A percentile compares a stretch with the other conserved stretches of the same genome.
phyloP scores from a whole-genome alignment of 64 coral and sea anemone genomes.

The Montipora capricornis region DNA sequence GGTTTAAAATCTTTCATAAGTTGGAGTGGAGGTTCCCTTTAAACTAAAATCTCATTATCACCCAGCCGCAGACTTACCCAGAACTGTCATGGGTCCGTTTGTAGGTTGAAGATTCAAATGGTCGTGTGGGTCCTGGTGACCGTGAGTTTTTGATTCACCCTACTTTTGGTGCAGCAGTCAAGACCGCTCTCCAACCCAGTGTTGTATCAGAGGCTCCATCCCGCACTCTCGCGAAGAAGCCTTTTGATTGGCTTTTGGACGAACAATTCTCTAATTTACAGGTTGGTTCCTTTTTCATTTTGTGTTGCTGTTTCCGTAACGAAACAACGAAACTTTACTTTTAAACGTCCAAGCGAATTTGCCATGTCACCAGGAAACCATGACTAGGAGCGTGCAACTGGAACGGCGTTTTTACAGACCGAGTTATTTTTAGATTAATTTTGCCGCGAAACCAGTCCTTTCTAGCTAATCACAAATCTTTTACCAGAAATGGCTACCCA shows the following conservation, averaged over 20 bases:
- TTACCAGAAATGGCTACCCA: too few relatives aligned
- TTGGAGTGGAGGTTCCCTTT: too few relatives aligned
- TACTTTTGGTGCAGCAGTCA: conserved; percentile 88
- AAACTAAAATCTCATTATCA: neutral
- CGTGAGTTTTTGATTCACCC: conserved; percentile 96
- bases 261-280: conserved; percentile 90
- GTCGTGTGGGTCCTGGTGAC: conserved; percentile 86
- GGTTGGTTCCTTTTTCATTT: conserved; percentile 36
- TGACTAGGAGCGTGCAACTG: too few relatives aligned
- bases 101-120: conserved; percentile 95
- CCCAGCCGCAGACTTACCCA: neutral
- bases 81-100: neutral
- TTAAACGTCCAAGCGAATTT: too few relatives aligned
- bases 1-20: too few relatives aligned
- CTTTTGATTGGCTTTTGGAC: conserved; percentile 98
- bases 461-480: too few relatives aligned
- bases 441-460: too few relatives aligned
- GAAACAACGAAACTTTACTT: neutral
- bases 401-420: too few relatives aligned
- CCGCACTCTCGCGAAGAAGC: conserved; percentile 81
- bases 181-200: conserved; percentile 77
- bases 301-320: neutral
- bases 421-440: too few relatives aligned
- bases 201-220: conserved; percentile 64
- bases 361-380: too few relatives aligned